These are phyloP conservation scores for Drosophila neonasuta DNA, from an alignment of 2,888 invertebrate species.

Conservation along the genomic window DNA sequence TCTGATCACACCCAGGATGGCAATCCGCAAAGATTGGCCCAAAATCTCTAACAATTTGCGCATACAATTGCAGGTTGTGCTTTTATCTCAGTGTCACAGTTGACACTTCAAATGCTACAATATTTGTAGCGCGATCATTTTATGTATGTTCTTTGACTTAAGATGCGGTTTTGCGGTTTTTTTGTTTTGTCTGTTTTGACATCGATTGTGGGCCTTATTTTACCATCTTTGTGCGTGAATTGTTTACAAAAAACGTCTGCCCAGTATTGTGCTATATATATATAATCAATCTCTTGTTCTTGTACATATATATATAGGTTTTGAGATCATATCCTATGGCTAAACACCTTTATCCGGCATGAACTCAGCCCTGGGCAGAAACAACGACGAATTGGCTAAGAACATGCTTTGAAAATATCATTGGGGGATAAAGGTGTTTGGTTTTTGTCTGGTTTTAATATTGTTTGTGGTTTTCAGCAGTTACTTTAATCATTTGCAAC, in stretches of 20 bases:
- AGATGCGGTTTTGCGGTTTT: slow-evolving; percentile 24
- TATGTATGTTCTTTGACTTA: slow-evolving; percentile 32
- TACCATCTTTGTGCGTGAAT: slow-evolving; percentile 82
- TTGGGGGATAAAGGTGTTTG: slow-evolving; percentile 70
- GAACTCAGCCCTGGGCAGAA: slow-evolving; percentile 82
- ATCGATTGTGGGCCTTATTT: slow-evolving; percentile 77
- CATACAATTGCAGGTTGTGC: slow-evolving; percentile 42
- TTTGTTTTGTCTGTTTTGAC: slow-evolving; percentile 35
- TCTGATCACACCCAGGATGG: neutral
- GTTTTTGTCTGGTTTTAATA: slow-evolving; percentile 34
- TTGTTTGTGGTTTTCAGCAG: slow-evolving; percentile 23
- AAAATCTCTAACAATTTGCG: slow-evolving; percentile 53
- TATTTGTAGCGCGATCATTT: slow-evolving; percentile 65
- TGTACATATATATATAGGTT: slow-evolving; percentile 30
- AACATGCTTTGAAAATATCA: slow-evolving; percentile 69
- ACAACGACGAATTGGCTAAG: slow-evolving; percentile 81
- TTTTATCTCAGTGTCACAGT: slow-evolving; percentile 13
- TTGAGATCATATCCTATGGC: slow-evolving; percentile 12
- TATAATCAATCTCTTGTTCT: slow-evolving; percentile 32
- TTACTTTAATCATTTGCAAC: slow-evolving; percentile 23
- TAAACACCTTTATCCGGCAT: slow-evolving; percentile 74
- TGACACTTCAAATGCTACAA: slow-evolving; percentile 14
- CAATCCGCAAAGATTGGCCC: neutral
- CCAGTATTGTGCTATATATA: slow-evolving; percentile 77
- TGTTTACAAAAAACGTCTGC: slow-evolving; percentile 83